Conservation (phyloP, 2,888 invertebrate species). For the Gryllus longicercus region DNA sequence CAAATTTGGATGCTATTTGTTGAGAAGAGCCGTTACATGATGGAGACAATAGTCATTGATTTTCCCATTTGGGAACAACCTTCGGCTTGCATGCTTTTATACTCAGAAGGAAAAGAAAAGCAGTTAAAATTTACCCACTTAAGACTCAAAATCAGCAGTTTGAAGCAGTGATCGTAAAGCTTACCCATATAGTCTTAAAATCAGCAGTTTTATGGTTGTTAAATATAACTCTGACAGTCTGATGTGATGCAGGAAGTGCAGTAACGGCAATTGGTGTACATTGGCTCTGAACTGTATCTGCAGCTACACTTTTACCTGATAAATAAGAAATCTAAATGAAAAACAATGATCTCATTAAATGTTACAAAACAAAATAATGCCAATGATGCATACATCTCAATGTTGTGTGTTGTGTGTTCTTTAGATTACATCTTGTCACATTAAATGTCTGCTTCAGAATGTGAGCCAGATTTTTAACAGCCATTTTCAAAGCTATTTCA, state of each 20-base stretch:
- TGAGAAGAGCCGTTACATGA: neutral
- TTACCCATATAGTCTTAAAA: conserved; percentile 43
- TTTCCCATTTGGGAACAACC: neutral
- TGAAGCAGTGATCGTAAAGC: conserved; percentile 19
- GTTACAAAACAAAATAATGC: no score
- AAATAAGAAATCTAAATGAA: no score
- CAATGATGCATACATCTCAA: neutral
- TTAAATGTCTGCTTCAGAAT: neutral
- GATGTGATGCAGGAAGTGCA: conserved; percentile 38
- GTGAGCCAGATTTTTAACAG: neutral
- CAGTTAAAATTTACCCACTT: neutral
- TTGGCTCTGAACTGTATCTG: neutral
- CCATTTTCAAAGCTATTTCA: neutral
- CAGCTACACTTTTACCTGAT: neutral
- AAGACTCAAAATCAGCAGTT: neutral
- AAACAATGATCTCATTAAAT: no score
- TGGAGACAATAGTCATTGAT: neutral
- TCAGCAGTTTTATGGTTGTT: conserved; percentile 40
- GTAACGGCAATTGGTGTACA: conserved; percentile 35
- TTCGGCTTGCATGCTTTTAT: neutral
- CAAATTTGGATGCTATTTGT: neutral
- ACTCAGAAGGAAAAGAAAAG: neutral
- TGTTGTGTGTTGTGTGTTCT: neutral
- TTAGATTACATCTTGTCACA: neutral
- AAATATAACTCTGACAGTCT: conserved; percentile 41